Evolutionary conservation across 1,140 invertebrate species (phyloP).

Genomic region (Pachyrhynchus sulphureomaculatus): DNA sequence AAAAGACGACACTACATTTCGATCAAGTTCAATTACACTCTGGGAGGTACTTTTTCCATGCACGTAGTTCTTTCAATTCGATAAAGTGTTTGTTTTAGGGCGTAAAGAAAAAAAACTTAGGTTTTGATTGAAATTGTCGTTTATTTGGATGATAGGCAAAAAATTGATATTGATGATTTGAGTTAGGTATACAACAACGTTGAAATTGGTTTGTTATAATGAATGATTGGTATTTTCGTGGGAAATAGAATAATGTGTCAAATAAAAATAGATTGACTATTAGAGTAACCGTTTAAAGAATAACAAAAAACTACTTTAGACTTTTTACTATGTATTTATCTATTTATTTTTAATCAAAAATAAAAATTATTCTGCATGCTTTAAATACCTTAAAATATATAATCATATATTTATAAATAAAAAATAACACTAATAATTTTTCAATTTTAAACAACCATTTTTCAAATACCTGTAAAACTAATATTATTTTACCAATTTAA

Average conservation of each 20-base stretch:
- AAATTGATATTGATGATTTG: neutral
- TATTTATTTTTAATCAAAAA: too few relatives aligned
- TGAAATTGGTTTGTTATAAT: constrained; percentile 17
- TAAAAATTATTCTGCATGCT: too few relatives aligned
- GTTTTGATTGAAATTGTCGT: constrained; percentile 17
- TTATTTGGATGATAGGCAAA: constrained; percentile 11
- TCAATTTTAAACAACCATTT: too few relatives aligned
- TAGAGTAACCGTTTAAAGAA: too few relatives aligned
- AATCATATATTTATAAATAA: too few relatives aligned
- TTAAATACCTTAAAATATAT: too few relatives aligned
- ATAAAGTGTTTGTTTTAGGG: constrained; percentile 14
- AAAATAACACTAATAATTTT: too few relatives aligned
- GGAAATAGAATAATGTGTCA: constrained; percentile 3
- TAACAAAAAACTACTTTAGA: too few relatives aligned
- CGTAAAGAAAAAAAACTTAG: constrained; percentile 4
- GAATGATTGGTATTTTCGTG: constrained; percentile 7
- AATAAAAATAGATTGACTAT: neutral
- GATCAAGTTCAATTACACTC: neutral
- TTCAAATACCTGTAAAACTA: too few relatives aligned
- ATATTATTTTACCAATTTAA: too few relatives aligned
- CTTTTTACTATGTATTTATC: too few relatives aligned
- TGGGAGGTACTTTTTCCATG: constrained; percentile 19
- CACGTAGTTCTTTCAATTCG: constrained; percentile 12
- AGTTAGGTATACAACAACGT: constrained; percentile 6
- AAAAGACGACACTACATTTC: neutral